Percentiles rank a stretch among this genome's conserved stretches.
phyloP scores from a whole-genome alignment of 2,888 invertebrate genomes.

The Dysmachus trigonus region DNA sequence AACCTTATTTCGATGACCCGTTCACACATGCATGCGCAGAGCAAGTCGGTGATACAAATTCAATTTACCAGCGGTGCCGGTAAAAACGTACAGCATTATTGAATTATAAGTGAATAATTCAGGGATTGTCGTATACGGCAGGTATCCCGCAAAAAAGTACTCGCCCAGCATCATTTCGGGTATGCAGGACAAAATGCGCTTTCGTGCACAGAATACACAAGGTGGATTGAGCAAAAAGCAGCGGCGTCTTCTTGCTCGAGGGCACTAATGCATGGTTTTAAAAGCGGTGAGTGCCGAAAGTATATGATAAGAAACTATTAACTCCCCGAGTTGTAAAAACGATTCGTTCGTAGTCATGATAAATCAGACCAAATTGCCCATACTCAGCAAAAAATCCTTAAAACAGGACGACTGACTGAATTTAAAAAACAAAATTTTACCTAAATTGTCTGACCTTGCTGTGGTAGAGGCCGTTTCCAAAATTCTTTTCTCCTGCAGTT shows the following conservation, averaged over 20 bases:
- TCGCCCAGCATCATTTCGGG: not conserved
- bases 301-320: not conserved
- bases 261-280: not conserved
- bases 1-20: not conserved
- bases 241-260: not conserved
- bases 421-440: not conserved
- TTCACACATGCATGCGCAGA: not conserved
- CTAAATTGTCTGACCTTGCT: not conserved
- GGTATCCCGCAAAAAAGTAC: not conserved
- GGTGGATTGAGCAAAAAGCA: not conserved
- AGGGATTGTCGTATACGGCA: not conserved
- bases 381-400: not conserved
- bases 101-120: conserved; percentile 21
- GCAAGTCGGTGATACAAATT: conserved; percentile 9
- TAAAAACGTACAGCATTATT: conserved; percentile 24
- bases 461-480: not conserved
- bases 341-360: not conserved
- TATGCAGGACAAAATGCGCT: not conserved
- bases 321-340: not conserved
- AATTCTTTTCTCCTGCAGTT: not conserved
- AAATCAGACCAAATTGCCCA: not conserved
- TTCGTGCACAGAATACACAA: not conserved
- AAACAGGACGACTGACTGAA: not conserved
- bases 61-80: conserved; percentile 3
- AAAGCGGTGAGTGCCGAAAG: not conserved